A percentile compares a stretch with the other conserved stretches of the same genome.
phyloP scores from a whole-genome alignment of 2,797 vertebrate species.

The Pterois miles region DNA sequence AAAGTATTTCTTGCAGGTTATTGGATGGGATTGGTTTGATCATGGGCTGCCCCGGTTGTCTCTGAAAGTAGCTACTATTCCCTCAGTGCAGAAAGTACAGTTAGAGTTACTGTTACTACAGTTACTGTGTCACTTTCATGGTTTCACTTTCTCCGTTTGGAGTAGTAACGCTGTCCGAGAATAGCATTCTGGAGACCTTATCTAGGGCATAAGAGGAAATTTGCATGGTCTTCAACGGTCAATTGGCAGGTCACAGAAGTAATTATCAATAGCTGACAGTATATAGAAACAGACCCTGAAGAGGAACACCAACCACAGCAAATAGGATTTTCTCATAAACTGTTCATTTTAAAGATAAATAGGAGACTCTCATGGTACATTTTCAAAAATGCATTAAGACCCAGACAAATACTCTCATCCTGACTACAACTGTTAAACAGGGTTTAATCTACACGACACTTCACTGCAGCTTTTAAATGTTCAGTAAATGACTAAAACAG shows the following conservation, averaged over 20 bases:
- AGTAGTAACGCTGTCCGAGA: not conserved
- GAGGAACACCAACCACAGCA: not conserved
- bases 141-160: not conserved
- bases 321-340: not conserved
- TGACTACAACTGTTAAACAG: too few species aligned
- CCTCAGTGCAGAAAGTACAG: not conserved
- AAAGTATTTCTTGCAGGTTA: not conserved
- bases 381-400: not conserved
- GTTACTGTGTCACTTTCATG: not conserved
- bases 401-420: too few species aligned
- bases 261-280: not conserved
- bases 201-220: not conserved
- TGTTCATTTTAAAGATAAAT: not conserved
- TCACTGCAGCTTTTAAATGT: not conserved
- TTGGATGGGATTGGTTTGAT: not conserved
- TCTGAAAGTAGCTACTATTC: not conserved
- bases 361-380: not conserved
- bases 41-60: not conserved
- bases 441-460: too few species aligned
- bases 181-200: not conserved
- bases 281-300: not conserved
- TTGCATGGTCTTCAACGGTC: not conserved
- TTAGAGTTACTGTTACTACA: too few species aligned
- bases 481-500: not conserved
- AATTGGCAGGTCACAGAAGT: constrained; percentile 1